phyloP scores from a whole-genome alignment of 2,797 vertebrate genomes.

The Hozukius guyotensis region DNA sequence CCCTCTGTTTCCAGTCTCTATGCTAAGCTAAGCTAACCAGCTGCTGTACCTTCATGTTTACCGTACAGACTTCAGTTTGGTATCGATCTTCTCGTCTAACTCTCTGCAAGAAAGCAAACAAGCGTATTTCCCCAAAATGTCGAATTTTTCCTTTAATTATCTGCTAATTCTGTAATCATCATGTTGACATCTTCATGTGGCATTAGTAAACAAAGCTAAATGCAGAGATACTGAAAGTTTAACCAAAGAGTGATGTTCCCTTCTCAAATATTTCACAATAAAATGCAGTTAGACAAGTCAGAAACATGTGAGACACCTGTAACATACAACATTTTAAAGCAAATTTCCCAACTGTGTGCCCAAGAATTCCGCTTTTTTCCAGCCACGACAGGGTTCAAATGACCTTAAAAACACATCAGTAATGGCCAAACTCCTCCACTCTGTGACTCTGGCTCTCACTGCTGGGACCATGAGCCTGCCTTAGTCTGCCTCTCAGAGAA shows the following conservation, averaged over 20 bases:
- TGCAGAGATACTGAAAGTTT: background rate
- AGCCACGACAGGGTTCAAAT: background rate
- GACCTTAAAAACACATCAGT: background rate
- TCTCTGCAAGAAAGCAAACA: background rate
- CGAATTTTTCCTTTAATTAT: background rate
- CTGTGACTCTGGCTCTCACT: conserved; percentile 72
- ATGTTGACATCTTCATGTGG: background rate
- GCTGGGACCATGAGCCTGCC: conserved; percentile 91
- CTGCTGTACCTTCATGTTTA: background rate
- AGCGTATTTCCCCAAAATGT: background rate
- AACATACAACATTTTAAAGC: background rate
- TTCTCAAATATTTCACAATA: background rate
- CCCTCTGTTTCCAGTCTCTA: background rate
- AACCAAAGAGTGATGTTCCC: conserved; percentile 1
- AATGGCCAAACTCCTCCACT: conserved; percentile 52
- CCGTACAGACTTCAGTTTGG: no score
- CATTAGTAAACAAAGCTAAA: background rate
- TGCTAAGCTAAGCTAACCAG: background rate
- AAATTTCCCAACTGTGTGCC: background rate
- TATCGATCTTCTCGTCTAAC: background rate
- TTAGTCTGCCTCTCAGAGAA: conserved; percentile 78
- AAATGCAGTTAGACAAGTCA: background rate
- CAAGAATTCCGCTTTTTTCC: background rate
- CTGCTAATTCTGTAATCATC: background rate
- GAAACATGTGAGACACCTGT: background rate